phyloP scores from a whole-genome alignment of 2,797 vertebrate species.

The Neosalanx taihuensis region DNA sequence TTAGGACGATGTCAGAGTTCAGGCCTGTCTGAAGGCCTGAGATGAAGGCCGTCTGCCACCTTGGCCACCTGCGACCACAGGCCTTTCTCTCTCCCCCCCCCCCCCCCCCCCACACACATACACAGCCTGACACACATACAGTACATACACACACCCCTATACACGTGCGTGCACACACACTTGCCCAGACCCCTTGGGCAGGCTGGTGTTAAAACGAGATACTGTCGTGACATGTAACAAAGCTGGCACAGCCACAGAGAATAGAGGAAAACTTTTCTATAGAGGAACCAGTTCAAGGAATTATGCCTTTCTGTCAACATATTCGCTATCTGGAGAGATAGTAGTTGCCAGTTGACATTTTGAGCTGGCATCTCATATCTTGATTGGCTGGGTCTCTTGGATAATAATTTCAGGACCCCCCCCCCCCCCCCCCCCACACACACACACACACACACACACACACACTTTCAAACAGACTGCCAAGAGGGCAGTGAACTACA shows the following conservation, averaged over 20 bases:
- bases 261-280: background rate
- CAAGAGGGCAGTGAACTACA: background rate
- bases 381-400: conserved; percentile 8
- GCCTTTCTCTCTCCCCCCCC: background rate
- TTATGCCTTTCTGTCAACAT: background rate
- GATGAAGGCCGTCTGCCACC: conserved; percentile 18
- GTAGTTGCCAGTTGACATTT: conserved; percentile 5
- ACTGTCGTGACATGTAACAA: conserved; percentile 7
- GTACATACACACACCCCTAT: too few relatives aligned
- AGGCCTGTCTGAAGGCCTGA: conserved; percentile 23
- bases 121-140: too few relatives aligned
- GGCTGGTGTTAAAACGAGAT: background rate
- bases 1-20: conserved; percentile 36
- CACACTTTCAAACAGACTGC: background rate
- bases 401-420: conserved; percentile 2
- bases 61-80: conserved; percentile 22
- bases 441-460: too few relatives aligned
- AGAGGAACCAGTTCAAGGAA: background rate
- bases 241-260: conserved; percentile 18
- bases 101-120: too few relatives aligned
- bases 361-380: background rate
- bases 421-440: too few relatives aligned
- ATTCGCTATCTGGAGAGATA: background rate
- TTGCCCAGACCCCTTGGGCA: conserved; percentile 5
- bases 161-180: too few relatives aligned